Evolutionary conservation across 2,113 vertebrate genomes (phyloP).

Genomic region (Ageneiosus marmoratus): DNA sequence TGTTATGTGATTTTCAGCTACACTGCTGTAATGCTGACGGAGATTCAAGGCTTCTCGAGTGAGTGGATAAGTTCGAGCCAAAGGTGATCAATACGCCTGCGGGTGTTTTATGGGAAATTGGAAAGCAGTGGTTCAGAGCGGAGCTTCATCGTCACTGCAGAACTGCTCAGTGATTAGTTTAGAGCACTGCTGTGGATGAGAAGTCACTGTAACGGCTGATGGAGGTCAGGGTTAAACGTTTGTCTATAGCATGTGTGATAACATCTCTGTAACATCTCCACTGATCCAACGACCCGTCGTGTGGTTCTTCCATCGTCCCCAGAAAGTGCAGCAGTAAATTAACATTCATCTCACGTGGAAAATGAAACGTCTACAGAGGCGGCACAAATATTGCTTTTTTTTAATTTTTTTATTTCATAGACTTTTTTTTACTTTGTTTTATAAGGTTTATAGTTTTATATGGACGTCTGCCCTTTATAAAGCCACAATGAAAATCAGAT

Average conservation of each 20-base stretch:
- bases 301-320: not conserved
- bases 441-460: constrained; percentile 5
- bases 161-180: constrained; percentile 18
- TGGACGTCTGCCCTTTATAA: not conserved
- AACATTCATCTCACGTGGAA: not conserved
- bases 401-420: not conserved
- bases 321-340: not conserved
- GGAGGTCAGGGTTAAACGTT: constrained; percentile 5
- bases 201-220: not conserved
- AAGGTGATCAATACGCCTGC: constrained; percentile 27
- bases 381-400: not conserved
- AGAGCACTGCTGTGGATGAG: not conserved
- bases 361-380: not conserved
- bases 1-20: not conserved
- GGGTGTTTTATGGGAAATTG: constrained; percentile 28
- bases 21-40: not conserved
- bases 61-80: not conserved
- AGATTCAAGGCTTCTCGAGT: not conserved
- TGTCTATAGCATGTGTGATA: not conserved
- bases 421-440: not conserved
- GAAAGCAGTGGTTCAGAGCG: not conserved
- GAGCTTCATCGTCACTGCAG: constrained; percentile 17
- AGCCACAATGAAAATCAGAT: not conserved
- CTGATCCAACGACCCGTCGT: not conserved
- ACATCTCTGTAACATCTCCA: not conserved